Conservation (phyloP, 2,113 vertebrate genomes). For the Hystrix cristata region DNA sequence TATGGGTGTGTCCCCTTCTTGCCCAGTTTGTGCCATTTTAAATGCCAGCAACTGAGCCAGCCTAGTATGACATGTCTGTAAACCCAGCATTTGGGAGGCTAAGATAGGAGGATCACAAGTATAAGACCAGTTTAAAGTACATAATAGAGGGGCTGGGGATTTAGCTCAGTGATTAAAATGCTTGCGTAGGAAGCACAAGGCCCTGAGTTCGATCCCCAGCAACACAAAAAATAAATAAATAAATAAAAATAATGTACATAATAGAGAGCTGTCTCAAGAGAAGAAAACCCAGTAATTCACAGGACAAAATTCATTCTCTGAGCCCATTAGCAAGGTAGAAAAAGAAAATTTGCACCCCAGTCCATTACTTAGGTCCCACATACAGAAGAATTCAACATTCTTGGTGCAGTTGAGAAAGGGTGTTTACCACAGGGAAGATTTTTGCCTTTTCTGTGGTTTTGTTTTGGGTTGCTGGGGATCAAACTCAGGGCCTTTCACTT, state of each 20-base stretch:
- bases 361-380: neutral
- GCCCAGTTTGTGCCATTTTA: neutral
- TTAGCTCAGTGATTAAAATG: no score
- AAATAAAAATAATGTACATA: neutral
- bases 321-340: neutral
- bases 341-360: neutral
- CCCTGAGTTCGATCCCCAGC: no score
- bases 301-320: neutral
- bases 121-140: neutral
- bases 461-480: no score
- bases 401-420: neutral
- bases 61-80: neutral
- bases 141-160: neutral
- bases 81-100: neutral
- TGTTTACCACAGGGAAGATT: neutral
- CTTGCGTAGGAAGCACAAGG: no score
- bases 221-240: no score
- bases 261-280: neutral
- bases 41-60: neutral
- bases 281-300: neutral
- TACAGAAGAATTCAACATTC: neutral
- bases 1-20: neutral
- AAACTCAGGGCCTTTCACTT: no score
- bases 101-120: neutral
- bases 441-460: conserved; percentile 72